A percentile compares a stretch with the other conserved stretches of the same genome.
Evolutionary conservation across 2,888 invertebrate genomes (phyloP).

Genomic region (Pocota personata): DNA sequence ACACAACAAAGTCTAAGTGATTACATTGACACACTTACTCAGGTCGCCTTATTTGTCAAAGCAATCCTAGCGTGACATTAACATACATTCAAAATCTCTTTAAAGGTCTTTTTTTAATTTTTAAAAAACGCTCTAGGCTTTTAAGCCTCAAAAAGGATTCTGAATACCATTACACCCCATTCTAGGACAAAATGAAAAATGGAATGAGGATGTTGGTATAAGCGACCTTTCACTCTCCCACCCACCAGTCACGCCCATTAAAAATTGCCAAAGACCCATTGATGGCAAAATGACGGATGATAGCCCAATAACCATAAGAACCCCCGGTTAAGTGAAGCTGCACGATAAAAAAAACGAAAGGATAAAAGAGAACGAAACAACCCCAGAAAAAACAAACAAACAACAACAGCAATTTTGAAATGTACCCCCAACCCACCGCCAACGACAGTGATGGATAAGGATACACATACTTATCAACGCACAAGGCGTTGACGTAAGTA

Average conservation of each 20-base stretch:
- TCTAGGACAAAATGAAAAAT: not conserved
- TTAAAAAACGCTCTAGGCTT: conserved; percentile 12
- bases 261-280: conserved; percentile 49
- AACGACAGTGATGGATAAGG: conserved; percentile 68
- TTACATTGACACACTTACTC: conserved; percentile 1
- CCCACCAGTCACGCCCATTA: conserved; percentile 10
- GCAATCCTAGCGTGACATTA: conserved; percentile 32
- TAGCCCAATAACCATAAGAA: conserved; percentile 59
- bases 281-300: conserved; percentile 67
- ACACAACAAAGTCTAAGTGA: conserved; percentile 23
- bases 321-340: conserved; percentile 39
- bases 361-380: not conserved
- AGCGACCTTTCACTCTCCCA: not conserved
- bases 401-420: conserved; percentile 67
- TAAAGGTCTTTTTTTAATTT: not conserved
- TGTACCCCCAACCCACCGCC: conserved; percentile 18
- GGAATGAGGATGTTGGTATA: conserved; percentile 15
- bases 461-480: conserved; percentile 33
- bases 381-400: conserved; percentile 14
- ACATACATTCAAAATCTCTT: conserved; percentile 11
- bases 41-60: not conserved
- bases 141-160: conserved; percentile 25
- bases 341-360: conserved; percentile 19
- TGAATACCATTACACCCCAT: not conserved
- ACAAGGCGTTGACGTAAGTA: conserved; percentile 61